These are phyloP conservation scores for Nesidiocoris tenuis DNA, from an alignment of 2,888 invertebrate species.

Conservation along the genomic window DNA sequence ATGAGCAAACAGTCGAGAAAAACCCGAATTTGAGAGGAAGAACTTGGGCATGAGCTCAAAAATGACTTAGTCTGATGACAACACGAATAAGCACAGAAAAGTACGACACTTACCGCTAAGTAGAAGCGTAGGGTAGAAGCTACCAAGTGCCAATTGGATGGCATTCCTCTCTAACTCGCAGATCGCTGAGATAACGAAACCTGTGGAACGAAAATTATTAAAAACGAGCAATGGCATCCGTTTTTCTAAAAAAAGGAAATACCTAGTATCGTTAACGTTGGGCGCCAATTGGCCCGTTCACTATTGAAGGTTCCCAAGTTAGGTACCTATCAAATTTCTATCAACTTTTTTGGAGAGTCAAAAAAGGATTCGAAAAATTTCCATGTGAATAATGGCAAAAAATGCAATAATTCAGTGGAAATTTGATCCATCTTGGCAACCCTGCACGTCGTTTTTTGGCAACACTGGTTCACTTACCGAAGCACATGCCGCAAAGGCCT, in stretches of 20 bases:
- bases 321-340: too few relatives aligned
- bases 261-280: too few relatives aligned
- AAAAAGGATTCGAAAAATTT: too few relatives aligned
- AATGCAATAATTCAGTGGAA: too few relatives aligned
- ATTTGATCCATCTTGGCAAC: too few relatives aligned
- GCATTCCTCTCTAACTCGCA: slow-evolving; percentile 91
- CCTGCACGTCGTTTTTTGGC: too few relatives aligned
- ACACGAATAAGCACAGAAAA: too few relatives aligned
- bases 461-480: slow-evolving; percentile 68
- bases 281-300: too few relatives aligned
- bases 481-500: slow-evolving; percentile 93
- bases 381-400: too few relatives aligned
- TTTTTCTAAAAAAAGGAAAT: not conserved
- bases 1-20: slow-evolving; percentile 41
- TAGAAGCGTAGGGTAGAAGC: slow-evolving; percentile 90
- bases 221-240: not conserved
- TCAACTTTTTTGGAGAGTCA: too few relatives aligned
- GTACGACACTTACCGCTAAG: slow-evolving; percentile 70
- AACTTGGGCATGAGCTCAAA: not conserved
- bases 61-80: not conserved
- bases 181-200: slow-evolving; percentile 86
- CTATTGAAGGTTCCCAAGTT: too few relatives aligned
- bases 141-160: slow-evolving; percentile 87
- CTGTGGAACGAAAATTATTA: too few relatives aligned
- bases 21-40: not conserved